Evolutionary conservation across 2,888 invertebrate genomes (phyloP), one percentile per base, ranked within the genome.

Genomic region (Orthosia cruda): DNA sequence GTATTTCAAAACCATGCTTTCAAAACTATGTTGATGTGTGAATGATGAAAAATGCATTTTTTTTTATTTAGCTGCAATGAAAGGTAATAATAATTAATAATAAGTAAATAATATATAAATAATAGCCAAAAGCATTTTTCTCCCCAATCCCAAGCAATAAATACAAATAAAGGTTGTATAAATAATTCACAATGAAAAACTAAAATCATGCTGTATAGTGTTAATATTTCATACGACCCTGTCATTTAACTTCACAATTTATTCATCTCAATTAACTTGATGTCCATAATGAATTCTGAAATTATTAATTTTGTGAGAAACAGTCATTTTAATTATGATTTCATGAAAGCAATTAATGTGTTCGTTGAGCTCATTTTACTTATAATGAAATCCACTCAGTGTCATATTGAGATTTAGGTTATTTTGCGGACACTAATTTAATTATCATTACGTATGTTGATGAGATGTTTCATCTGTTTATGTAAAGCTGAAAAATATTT

Each of bases 201-300:
- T 62, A 52, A 57, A 62, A 62, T 61, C 62, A 66, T 13, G 11
- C 15, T 20, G 20, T 47, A 16, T 16, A 45, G 20, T 52, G 57
- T 68, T 16, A 23, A 67, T 52, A 52, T 79, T 78, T 65, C 55
- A 65, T 83, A 11, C 15, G 20, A 58, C 9, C n/a, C 54, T 40
- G 67, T 64, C 66, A 55, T 65, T 73, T 68, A 18, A 26, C 50
- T 20, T 57, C 45, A 58, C n/a, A 58, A 58, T 72, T 72, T 84
- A 77, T 81, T 80, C 66, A 71, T 81, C 71, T 54, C 72, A 81
- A 81, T 84, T 79, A 75, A 74, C 49, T 79, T 73, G 58, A 64
- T 50, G 66, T 65, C 62, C 74, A 68, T 63, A 70, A 67, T 80
- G 65, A 85, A 82, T 78, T 66, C 72, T 66, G 76, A 67, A 84